These are phyloP conservation scores for Oreohelix idahoensis DNA, from an alignment of 1,140 invertebrate genomes.

Conservation along the genomic window DNA sequence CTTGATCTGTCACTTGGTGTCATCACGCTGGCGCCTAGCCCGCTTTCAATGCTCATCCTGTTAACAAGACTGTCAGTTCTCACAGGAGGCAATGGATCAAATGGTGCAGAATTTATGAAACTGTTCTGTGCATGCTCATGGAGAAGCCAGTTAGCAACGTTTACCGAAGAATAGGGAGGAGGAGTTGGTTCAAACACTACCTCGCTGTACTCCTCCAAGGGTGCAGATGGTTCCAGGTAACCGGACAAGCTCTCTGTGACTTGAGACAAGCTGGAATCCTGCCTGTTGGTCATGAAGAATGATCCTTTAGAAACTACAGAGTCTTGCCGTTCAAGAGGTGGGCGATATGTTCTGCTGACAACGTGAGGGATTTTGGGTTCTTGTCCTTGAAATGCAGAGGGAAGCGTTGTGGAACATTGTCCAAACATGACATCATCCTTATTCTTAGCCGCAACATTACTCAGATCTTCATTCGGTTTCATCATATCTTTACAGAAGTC, in stretches of 20 bases:
- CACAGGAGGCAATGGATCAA: not conserved
- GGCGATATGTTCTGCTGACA: not conserved
- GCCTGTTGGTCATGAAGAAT: not conserved
- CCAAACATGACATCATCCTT: not conserved
- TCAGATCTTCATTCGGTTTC: not conserved
- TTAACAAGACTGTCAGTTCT: not conserved
- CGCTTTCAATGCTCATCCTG: constrained; percentile 7
- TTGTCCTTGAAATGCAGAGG: not conserved
- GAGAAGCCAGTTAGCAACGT: constrained; percentile 12
- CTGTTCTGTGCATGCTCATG: not conserved
- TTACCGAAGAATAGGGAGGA: not conserved
- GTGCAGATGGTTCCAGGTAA: constrained; percentile 26
- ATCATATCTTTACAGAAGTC: constrained; percentile 30
- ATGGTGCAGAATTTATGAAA: not conserved
- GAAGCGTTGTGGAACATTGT: not conserved
- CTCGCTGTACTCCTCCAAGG: not conserved
- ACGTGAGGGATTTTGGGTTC: not conserved
- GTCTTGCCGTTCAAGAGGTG: not conserved
- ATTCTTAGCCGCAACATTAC: not conserved
- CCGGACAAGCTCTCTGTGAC: constrained; percentile 18
- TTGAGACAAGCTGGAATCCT: not conserved
- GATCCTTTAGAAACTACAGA: constrained; percentile 17
- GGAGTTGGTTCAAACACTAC: not conserved
- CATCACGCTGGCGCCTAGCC: not conserved
- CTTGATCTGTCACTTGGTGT: not conserved